Evolutionary conservation across 2,113 vertebrate genomes (phyloP).

Genomic region (Nothobranchius kuhntae): DNA sequence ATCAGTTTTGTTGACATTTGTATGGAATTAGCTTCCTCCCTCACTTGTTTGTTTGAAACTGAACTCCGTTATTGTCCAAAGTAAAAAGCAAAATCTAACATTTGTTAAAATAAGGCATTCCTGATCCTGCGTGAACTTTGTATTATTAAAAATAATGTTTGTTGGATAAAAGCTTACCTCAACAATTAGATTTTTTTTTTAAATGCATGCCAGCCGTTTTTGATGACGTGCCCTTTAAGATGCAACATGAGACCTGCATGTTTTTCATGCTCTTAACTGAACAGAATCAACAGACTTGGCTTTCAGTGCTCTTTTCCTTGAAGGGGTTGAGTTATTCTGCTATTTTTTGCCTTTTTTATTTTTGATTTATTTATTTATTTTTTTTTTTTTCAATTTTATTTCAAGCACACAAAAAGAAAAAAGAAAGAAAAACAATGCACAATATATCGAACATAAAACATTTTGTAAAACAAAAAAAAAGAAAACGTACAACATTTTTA

Average conservation of each 20-base stretch:
- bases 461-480: too few species aligned
- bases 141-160: conserved; percentile 17
- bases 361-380: too few species aligned
- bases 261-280: conserved; percentile 28
- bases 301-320: too few species aligned
- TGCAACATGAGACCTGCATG: conserved; percentile 18
- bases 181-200: conserved; percentile 12
- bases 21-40: not conserved
- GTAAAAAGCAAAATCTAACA: not conserved
- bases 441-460: too few species aligned
- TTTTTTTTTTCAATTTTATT: too few species aligned
- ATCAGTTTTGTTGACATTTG: not conserved
- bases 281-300: not conserved
- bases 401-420: too few species aligned
- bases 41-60: too few species aligned
- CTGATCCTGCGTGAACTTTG: not conserved
- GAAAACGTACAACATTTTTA: too few species aligned
- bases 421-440: too few species aligned
- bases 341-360: too few species aligned
- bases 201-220: conserved; percentile 6
- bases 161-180: not conserved
- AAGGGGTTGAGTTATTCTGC: too few species aligned
- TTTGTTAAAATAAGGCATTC: not conserved
- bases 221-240: conserved; percentile 2
- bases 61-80: not conserved